Evolutionary conservation across 2,888 invertebrate genomes (phyloP).

Genomic region (Osedax frankpressi): DNA sequence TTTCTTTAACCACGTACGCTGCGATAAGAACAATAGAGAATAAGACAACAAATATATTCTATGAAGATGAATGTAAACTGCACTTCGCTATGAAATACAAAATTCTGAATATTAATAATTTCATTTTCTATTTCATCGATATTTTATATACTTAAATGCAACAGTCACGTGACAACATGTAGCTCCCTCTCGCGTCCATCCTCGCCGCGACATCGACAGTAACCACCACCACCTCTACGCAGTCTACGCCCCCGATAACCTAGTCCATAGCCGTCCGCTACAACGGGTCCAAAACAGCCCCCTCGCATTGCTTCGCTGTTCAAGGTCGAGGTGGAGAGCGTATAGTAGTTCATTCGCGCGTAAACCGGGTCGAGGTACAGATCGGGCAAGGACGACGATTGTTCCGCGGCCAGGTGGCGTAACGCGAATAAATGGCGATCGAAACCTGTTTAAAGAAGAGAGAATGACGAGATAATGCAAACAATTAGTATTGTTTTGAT

Average conservation of each 20-base stretch:
- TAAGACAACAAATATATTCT: neutral
- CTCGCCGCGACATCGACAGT: no score
- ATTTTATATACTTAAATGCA: no score
- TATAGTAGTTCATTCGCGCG: constrained; percentile 66
- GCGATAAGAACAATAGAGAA: neutral
- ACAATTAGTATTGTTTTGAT: no score
- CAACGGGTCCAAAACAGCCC: constrained; percentile 88
- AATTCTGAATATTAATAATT: neutral
- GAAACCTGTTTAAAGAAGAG: constrained; percentile 55
- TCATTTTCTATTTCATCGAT: neutral
- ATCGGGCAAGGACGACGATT: constrained; percentile 50
- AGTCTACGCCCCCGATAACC: constrained; percentile 31
- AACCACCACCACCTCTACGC: no score
- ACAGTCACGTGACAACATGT: no score
- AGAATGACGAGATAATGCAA: no score
- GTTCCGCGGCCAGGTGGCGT: constrained; percentile 51
- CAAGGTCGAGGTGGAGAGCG: constrained; percentile 85
- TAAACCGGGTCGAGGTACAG: constrained; percentile 67
- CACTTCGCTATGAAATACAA: no score
- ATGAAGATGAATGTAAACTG: neutral
- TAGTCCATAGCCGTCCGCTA: constrained; percentile 76
- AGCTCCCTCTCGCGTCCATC: no score
- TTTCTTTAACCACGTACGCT: neutral
- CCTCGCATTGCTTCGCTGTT: constrained; percentile 68
- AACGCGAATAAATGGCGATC: constrained; percentile 87